Conservation (phyloP, 2,113 vertebrate species). For the Oncorhynchus gorbuscha region DNA sequence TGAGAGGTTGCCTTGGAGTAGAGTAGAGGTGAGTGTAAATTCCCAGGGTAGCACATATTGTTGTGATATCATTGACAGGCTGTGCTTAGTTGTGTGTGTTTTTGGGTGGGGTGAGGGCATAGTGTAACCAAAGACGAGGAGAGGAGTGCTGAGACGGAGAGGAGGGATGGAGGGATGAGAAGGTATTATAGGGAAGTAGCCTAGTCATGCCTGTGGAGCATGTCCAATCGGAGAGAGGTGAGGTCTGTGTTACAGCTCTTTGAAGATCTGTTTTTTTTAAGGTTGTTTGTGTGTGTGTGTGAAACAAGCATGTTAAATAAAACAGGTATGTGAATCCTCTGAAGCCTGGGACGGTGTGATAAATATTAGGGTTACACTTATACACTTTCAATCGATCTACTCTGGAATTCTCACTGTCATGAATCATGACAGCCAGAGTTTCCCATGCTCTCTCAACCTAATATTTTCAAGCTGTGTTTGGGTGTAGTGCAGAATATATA, state of each 20-base stretch:
- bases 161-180: conserved; percentile 3
- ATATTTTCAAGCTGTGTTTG: conserved; percentile 58
- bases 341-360: conserved; percentile 3
- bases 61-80: conserved; percentile 60
- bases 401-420: conserved; percentile 19
- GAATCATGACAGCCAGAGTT: conserved; percentile 43
- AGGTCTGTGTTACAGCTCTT: conserved; percentile 28
- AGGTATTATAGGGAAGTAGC: conserved; percentile 1
- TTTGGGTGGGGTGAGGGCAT: not conserved
- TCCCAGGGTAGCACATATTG: conserved; percentile 47
- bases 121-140: not conserved
- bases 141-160: conserved; percentile 25
- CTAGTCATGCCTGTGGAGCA: conserved; percentile 11
- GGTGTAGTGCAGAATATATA: conserved; percentile 37
- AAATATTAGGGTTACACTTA: conserved; percentile 1
- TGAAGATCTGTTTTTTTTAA: conserved; percentile 31
- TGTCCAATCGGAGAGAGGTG: conserved; percentile 41
- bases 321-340: not conserved
- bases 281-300: conserved; percentile 75
- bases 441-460: conserved; percentile 52
- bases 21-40: conserved; percentile 44
- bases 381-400: conserved; percentile 44
- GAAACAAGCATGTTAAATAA: conserved; percentile 18
- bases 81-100: conserved; percentile 42
- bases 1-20: conserved; percentile 25